Conservation (phyloP, 2,797 vertebrate species). For the Aselliscus stoliczkanus region DNA sequence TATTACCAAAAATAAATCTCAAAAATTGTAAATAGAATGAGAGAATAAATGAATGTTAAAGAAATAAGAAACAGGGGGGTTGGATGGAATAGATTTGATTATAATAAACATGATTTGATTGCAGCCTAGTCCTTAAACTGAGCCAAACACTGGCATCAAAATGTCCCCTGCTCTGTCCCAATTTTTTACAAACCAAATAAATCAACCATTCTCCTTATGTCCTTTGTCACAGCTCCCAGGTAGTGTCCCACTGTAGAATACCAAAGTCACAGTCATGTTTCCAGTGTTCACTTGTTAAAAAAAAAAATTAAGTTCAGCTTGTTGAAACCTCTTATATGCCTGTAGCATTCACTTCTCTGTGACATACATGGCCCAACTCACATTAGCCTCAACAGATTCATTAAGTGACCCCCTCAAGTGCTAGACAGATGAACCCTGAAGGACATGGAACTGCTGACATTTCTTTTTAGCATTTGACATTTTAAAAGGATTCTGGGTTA, state of each 20-base stretch:
- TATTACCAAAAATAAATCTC: not conserved
- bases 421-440: conserved; percentile 56
- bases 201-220: not conserved
- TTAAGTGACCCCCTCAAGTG: conserved; percentile 67
- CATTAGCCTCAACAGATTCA: conserved; percentile 43
- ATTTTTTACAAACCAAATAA: not conserved
- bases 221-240: not conserved
- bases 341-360: conserved; percentile 57
- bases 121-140: not conserved
- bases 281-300: conserved; percentile 49
- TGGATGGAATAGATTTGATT: not conserved
- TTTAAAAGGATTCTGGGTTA: conserved; percentile 56
- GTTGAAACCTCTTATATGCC: conserved; percentile 68
- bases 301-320: conserved; percentile 65
- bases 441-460: conserved; percentile 69
- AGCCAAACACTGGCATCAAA: not conserved
- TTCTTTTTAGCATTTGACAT: conserved; percentile 74
- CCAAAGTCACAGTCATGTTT: not conserved
- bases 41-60: not conserved
- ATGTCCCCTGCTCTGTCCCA: not conserved
- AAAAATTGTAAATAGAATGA: not conserved
- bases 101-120: not conserved
- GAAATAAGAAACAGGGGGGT: not conserved
- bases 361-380: conserved; percentile 55
- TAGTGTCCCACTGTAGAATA: conserved; percentile 30